Evolutionary conservation across 2,113 vertebrate species (phyloP).

Genomic region (Pao palembangensis): DNA sequence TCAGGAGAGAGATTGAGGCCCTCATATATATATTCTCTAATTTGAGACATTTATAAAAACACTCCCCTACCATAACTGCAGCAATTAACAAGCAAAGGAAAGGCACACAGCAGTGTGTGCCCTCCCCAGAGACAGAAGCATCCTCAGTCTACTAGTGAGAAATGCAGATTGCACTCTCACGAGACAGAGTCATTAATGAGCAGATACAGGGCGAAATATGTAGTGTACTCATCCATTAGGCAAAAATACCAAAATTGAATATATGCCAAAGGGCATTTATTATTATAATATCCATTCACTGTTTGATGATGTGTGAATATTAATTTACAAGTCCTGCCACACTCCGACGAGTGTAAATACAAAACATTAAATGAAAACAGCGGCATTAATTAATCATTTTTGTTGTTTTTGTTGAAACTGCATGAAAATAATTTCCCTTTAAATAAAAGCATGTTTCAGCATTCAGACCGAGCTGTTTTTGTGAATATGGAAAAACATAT

Average conservation of each 20-base stretch:
- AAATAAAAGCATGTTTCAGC: not conserved
- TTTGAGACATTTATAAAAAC: slow-evolving; percentile 60
- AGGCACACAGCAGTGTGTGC: slow-evolving; percentile 38
- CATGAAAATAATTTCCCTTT: not conserved
- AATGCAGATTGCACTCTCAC: slow-evolving; percentile 48
- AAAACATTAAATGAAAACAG: too few species aligned
- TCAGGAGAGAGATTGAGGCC: slow-evolving; percentile 12
- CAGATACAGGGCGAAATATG: slow-evolving; percentile 59
- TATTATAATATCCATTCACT: slow-evolving; percentile 49
- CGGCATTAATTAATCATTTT: slow-evolving; percentile 45
- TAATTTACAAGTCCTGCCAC: slow-evolving; percentile 29
- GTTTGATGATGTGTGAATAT: slow-evolving; percentile 48
- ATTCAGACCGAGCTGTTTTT: too few species aligned
- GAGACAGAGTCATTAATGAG: slow-evolving; percentile 61
- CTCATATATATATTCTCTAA: slow-evolving; percentile 52
- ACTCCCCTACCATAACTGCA: slow-evolving; percentile 57
- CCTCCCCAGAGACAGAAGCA: slow-evolving; percentile 61
- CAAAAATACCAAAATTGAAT: slow-evolving; percentile 75
- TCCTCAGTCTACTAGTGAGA: slow-evolving; percentile 50
- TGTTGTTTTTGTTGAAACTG: slow-evolving; percentile 20
- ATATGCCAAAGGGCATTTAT: slow-evolving; percentile 63
- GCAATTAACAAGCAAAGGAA: slow-evolving; percentile 64
- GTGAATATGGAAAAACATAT: too few species aligned
- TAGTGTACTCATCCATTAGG: slow-evolving; percentile 80
- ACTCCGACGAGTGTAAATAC: slow-evolving; percentile 33